Percentiles rank a stretch among this genome's conserved stretches.
These are phyloP conservation scores for Aelia acuminata DNA, from an alignment of 2,888 invertebrate genomes.

Conservation along the genomic window DNA sequence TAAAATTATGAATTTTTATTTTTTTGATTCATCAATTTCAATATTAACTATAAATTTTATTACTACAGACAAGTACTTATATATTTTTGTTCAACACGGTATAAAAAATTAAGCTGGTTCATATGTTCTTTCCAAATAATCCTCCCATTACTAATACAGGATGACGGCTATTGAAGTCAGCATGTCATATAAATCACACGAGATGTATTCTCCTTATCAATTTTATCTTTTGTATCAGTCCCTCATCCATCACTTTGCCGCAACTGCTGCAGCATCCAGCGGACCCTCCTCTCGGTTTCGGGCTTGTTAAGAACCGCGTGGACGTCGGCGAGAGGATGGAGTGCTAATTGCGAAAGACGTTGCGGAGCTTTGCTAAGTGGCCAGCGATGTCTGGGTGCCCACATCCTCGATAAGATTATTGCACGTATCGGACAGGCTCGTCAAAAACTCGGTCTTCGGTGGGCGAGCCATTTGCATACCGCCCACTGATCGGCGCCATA, in stretches of 20 bases:
- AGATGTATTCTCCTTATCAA: not conserved
- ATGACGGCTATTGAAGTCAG: not conserved
- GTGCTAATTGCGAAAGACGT: conserved; percentile 33
- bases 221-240: not conserved
- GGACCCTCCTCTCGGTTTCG: not conserved
- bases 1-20: too few species aligned
- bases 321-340: not conserved
- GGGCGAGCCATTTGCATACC: conserved; percentile 48
- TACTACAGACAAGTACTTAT: too few species aligned
- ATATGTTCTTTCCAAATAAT: not conserved
- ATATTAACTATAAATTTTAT: too few species aligned
- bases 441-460: conserved; percentile 36
- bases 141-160: not conserved
- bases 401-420: conserved; percentile 50
- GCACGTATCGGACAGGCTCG: conserved; percentile 40
- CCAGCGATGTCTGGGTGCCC: conserved; percentile 42
- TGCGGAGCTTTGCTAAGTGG: conserved; percentile 13
- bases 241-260: not conserved
- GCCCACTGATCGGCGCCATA: conserved; percentile 46
- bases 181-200: not conserved
- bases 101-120: not conserved
- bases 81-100: too few species aligned
- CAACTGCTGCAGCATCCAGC: not conserved
- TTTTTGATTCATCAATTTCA: too few species aligned
- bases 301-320: not conserved